Evolutionary conservation across 1,140 invertebrate species (phyloP).

Genomic region (Aphaenogaster floridana): DNA sequence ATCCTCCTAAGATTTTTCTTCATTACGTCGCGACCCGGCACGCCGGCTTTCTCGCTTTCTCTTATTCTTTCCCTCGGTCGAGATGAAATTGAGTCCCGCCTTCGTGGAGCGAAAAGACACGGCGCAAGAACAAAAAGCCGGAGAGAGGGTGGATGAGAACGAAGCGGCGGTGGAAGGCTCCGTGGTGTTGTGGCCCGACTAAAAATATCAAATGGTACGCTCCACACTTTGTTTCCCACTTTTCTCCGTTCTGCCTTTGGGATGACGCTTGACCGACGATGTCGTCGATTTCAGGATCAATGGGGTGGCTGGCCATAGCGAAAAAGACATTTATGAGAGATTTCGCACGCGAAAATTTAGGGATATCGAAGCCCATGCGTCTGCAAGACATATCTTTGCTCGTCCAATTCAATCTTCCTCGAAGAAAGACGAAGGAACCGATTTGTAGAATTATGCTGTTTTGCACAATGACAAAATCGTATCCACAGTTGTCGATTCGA

Average conservation of each 20-base stretch:
- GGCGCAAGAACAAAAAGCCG: constrained; percentile 38
- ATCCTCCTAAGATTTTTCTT: constrained; percentile 74
- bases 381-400: background rate
- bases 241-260: background rate
- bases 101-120: constrained; percentile 47
- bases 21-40: constrained; percentile 62
- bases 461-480: background rate
- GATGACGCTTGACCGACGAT: constrained; percentile 12
- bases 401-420: background rate
- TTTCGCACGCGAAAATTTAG: background rate
- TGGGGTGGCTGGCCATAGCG: background rate
- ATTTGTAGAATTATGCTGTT: background rate
- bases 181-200: constrained; percentile 34
- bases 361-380: background rate
- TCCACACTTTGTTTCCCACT: constrained; percentile 36
- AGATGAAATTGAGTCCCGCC: constrained; percentile 68
- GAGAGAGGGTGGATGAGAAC: constrained; percentile 53
- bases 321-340: constrained; percentile 10
- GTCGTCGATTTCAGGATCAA: constrained; percentile 21
- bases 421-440: background rate
- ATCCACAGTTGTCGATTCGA: background rate
- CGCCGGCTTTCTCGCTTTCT: constrained; percentile 44
- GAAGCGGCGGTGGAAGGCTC: constrained; percentile 24
- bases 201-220: constrained; percentile 61
- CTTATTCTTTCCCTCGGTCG: constrained; percentile 46